Percentiles rank a stretch among this genome's conserved stretches.
These are phyloP conservation scores for Drosophila cracens DNA, from an alignment of 2,888 invertebrate species.

Conservation along the genomic window DNA sequence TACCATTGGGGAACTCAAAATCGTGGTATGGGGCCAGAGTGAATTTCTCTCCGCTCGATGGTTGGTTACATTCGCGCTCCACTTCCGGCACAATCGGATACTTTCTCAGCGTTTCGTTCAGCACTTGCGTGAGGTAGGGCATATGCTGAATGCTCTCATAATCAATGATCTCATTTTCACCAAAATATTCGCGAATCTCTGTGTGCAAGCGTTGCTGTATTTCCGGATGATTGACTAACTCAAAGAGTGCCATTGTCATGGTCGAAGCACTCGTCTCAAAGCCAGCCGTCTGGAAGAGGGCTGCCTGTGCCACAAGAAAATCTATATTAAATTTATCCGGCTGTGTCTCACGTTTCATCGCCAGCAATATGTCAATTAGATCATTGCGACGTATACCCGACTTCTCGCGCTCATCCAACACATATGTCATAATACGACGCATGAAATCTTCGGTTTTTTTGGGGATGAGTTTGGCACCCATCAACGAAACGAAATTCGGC, in stretches of 20 bases:
- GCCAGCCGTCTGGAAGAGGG: constrained; percentile 82
- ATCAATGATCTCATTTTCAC: constrained; percentile 70
- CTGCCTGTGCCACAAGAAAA: constrained; percentile 80
- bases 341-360: constrained; percentile 73
- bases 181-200: constrained; percentile 82
- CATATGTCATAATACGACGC: no score
- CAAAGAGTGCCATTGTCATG: constrained; percentile 83
- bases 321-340: constrained; percentile 50
- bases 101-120: constrained; percentile 76
- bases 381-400: constrained; percentile 82
- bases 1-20: constrained; percentile 65
- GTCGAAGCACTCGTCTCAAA: constrained; percentile 83
- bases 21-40: constrained; percentile 69
- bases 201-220: constrained; percentile 83
- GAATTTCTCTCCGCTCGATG: constrained; percentile 56
- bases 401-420: constrained; percentile 74
- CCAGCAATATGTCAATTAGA: constrained; percentile 85
- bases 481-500: constrained; percentile 53
- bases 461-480: no score
- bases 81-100: constrained; percentile 73
- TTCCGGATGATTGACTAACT: constrained; percentile 82
- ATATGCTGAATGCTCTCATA: constrained; percentile 84
- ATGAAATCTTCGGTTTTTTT: no score
- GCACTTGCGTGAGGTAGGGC: constrained; percentile 84
- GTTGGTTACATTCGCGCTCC: constrained; percentile 72